Evolutionary conservation across 2,888 invertebrate species (phyloP), one percentile per base, ranked within the genome.

Genomic region (Macrosoma leucophasiata): DNA sequence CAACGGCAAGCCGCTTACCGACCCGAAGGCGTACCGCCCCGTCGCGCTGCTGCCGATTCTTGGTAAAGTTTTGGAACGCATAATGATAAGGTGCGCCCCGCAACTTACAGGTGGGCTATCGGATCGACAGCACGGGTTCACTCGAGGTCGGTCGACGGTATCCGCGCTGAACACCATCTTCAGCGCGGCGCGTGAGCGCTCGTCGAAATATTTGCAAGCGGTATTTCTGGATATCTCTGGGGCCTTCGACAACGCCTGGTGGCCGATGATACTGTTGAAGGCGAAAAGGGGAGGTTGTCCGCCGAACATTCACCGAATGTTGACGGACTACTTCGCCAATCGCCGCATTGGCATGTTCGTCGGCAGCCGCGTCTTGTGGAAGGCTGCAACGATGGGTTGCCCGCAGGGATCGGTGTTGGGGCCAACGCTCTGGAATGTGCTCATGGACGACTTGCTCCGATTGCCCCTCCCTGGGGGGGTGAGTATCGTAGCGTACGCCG

Each of bases 181-280:
- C n/a, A n/a, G n/a, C n/a, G n/a, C n/a, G n/a, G n/a, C n/a, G n/a
- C n/a, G n/a, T n/a, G n/a, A n/a, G n/a, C n/a, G n/a, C n/a, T n/a
- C n/a, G n/a, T n/a, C n/a, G n/a, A 41, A 37, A 11, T 50, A 52
- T 27, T 48, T 50, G 1, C 40, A 43, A 7, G 38, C 36, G 3
- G 20, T 58, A 0, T 44, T 53, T 15, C 26, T 56, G 6, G 58
- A 58, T 42, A 58, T 62, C n/a, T 41, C 50, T 4, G 58, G 56
- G 1, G 62, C 59, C 3, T 62, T 62, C 30, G 46, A 50, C 28
- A 49, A 46, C 23, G 50, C 48, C 2, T 53, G 50, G 51, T 53
- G 53, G 58, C 49, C 55, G 0, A 45, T 50, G 24, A 48, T 55
- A 1, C 12, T 51, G n/a, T 13, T 32, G 0, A 50, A 48, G 26